These are phyloP conservation scores for Martes flavigula DNA, from an alignment of 2,797 vertebrate species.

Conservation along the genomic window DNA sequence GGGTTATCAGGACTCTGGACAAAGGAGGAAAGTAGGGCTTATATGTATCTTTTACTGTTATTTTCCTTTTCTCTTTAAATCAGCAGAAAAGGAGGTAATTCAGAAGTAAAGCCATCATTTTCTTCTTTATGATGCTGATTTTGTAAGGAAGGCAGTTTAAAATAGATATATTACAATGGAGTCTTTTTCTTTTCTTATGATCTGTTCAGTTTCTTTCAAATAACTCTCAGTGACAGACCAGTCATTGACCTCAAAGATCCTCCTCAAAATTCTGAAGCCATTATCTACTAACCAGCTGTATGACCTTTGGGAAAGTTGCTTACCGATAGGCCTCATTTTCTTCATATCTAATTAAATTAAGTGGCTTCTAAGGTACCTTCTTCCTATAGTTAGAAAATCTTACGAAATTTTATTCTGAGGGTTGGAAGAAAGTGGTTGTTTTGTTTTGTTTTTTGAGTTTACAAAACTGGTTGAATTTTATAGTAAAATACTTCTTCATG, in stretches of 20 bases:
- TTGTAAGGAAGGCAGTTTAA: slow-evolving; percentile 28
- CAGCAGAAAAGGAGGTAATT: background rate
- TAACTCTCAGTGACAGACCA: background rate
- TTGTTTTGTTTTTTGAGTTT: background rate
- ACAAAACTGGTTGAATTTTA: slow-evolving; percentile 33
- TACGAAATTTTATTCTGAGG: slow-evolving; percentile 11
- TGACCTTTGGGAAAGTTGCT: slow-evolving; percentile 5
- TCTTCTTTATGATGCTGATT: slow-evolving; percentile 13
- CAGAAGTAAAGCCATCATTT: background rate
- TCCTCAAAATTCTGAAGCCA: slow-evolving; percentile 21
- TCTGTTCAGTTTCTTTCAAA: slow-evolving; percentile 12
- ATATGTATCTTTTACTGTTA: background rate
- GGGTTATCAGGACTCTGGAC: background rate
- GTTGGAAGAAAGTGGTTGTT: background rate
- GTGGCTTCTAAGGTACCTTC: slow-evolving; percentile 4
- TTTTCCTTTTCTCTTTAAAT: background rate
- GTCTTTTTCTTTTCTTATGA: slow-evolving; percentile 25
- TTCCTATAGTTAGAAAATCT: slow-evolving; percentile 10
- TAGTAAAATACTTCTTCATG: background rate
- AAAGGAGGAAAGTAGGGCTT: background rate
- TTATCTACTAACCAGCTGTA: background rate
- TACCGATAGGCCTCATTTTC: background rate
- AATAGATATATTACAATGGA: background rate
- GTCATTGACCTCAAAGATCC: background rate
- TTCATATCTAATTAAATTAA: background rate